phyloP scores from a whole-genome alignment of 2,797 vertebrate genomes.

The Lates japonicus region DNA sequence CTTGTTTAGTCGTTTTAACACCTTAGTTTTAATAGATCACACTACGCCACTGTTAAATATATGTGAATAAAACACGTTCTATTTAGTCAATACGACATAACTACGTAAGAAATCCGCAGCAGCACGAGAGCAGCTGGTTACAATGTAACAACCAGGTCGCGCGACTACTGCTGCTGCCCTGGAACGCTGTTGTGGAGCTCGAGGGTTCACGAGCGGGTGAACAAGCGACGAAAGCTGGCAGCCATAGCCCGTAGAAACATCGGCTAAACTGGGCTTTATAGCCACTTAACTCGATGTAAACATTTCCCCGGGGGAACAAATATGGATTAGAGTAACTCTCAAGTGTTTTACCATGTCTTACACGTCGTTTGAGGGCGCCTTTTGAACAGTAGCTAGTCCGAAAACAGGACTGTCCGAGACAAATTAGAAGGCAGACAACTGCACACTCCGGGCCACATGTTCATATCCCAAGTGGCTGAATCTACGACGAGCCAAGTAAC shows the following conservation, averaged over 20 bases:
- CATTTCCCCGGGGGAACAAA: not conserved
- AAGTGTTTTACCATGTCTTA: not conserved
- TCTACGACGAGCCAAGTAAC: conserved; percentile 15
- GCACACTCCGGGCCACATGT: conserved; percentile 62
- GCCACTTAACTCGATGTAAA: conserved; percentile 28
- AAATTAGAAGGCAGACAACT: conserved; percentile 35
- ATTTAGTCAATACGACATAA: conserved; percentile 17
- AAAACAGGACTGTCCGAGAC: conserved; percentile 60
- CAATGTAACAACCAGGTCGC: conserved; percentile 45
- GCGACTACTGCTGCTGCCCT: conserved; percentile 41
- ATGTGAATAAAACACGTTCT: not conserved
- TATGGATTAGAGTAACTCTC: not conserved
- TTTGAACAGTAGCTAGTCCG: conserved; percentile 31
- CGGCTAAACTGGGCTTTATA: conserved; percentile 22
- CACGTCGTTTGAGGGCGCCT: not conserved
- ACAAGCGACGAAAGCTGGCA: conserved; percentile 46
- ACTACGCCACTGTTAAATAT: not conserved
- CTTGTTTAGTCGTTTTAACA: not conserved
- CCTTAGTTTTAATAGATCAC: not conserved
- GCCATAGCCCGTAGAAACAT: conserved; percentile 37
- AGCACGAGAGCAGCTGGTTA: conserved; percentile 50
- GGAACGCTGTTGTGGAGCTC: conserved; percentile 38
- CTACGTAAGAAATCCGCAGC: conserved; percentile 51
- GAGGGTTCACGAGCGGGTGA: conserved; percentile 72
- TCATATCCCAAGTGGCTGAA: conserved; percentile 30